Conservation (phyloP, 1,140 invertebrate genomes). For the roundworm (Caenorhabditis elegans) region DNA sequence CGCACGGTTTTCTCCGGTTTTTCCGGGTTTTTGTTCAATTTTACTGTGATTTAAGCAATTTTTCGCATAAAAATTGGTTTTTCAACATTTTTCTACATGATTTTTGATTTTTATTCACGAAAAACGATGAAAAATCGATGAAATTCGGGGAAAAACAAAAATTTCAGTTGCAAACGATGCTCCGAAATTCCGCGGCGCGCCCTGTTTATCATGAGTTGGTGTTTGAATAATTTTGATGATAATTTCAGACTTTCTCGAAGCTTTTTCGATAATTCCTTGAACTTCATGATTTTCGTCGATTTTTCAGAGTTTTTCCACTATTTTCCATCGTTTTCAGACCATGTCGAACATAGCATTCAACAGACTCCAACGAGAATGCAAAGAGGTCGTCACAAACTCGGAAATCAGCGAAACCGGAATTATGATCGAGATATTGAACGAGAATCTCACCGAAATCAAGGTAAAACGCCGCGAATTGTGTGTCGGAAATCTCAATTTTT, state of each 20-base stretch:
- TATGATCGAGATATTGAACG: conserved; percentile 85
- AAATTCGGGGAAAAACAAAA: background rate
- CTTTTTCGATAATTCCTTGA: too few species aligned
- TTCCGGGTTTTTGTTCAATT: background rate
- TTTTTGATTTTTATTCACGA: background rate
- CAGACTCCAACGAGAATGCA: conserved; percentile 55
- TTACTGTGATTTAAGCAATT: too few species aligned
- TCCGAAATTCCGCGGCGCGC: too few species aligned
- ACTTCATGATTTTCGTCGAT: too few species aligned
- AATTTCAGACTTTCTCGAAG: too few species aligned
- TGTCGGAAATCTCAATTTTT: background rate
- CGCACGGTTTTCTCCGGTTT: background rate
- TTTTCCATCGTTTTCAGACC: background rate
- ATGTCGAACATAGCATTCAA: conserved; percentile 49
- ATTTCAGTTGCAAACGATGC: too few species aligned
- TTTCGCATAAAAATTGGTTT: too few species aligned
- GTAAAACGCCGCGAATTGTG: background rate
- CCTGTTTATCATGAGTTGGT: too few species aligned
- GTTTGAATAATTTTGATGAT: too few species aligned
- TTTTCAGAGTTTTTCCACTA: too few species aligned
- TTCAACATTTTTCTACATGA: background rate
- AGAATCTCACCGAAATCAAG: conserved; percentile 79
- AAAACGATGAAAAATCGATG: background rate
- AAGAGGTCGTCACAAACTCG: conserved; percentile 52
- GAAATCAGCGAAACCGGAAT: conserved; percentile 85